A percentile compares a stretch with the other conserved stretches of the same genome.
These are phyloP conservation scores for Marmota flaviventris DNA, from an alignment of 2,113 vertebrate genomes.

Conservation along the genomic window DNA sequence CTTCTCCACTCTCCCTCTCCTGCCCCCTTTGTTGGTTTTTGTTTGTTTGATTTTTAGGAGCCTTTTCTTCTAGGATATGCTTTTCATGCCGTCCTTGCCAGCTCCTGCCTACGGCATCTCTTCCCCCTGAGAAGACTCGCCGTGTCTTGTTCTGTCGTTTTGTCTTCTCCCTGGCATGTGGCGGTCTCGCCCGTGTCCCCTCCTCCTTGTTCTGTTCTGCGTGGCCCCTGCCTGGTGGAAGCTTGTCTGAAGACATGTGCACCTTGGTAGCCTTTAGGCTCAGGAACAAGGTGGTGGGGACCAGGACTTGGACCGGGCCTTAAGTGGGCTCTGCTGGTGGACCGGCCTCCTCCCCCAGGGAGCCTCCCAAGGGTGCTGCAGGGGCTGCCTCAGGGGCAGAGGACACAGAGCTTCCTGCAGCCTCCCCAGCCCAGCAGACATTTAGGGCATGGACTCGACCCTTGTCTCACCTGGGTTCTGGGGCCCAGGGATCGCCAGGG, in stretches of 20 bases:
- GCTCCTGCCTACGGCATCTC: fast-evolving
- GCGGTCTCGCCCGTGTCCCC: not conserved
- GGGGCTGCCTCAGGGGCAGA: not conserved
- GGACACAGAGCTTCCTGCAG: too few species aligned
- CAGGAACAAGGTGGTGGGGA: not conserved
- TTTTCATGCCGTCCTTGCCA: not conserved
- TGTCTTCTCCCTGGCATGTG: not conserved
- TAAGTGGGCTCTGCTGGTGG: too few species aligned
- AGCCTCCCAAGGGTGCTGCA: not conserved
- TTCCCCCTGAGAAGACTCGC: not conserved
- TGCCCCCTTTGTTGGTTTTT: not conserved
- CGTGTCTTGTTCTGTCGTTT: fast-evolving
- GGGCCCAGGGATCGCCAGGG: not conserved
- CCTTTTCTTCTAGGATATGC: not conserved
- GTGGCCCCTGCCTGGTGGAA: not conserved
- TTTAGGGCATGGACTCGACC: not conserved
- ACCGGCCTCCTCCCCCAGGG: not conserved
- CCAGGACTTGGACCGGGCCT: not conserved
- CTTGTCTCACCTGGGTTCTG: not conserved
- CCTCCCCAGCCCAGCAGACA: not conserved
- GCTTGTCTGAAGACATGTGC: not conserved
- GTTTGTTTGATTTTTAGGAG: not conserved
- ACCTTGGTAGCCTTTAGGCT: not conserved
- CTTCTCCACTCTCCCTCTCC: not conserved
- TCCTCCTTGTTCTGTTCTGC: not conserved